Percentiles rank a stretch among this genome's conserved stretches.
Evolutionary conservation across 2,888 invertebrate species (phyloP).

Genomic region (Leucophenga maculata): DNA sequence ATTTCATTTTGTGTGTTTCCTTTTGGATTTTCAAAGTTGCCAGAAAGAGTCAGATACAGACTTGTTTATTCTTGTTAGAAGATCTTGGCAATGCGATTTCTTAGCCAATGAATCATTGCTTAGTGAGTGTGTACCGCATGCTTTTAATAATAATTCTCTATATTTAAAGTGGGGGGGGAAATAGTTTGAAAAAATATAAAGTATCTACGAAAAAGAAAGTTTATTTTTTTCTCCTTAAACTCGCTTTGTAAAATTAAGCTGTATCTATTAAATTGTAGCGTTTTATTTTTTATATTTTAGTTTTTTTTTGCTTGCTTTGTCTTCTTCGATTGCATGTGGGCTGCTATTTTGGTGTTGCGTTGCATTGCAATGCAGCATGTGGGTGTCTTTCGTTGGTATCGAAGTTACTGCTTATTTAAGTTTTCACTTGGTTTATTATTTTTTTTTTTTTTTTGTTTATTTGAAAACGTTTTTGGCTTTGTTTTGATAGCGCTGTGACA

Average conservation of each 20-base stretch:
- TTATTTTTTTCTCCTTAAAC: conserved; percentile 29
- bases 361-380: conserved; percentile 38
- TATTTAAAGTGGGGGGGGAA: conserved; percentile 33
- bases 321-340: conserved; percentile 42
- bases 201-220: conserved; percentile 19
- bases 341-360: conserved; percentile 8
- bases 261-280: conserved; percentile 39
- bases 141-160: conserved; percentile 34
- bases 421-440: conserved; percentile 36
- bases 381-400: conserved; percentile 46
- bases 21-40: conserved; percentile 40
- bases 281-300: conserved; percentile 38
- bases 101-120: not conserved
- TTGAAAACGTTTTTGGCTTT: not conserved
- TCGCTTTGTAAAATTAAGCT: conserved; percentile 48
- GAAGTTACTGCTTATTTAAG: conserved; percentile 35
- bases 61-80: conserved; percentile 50
- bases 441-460: too few relatives aligned
- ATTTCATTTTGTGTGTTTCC: conserved; percentile 67
- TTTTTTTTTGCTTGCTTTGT: conserved; percentile 38
- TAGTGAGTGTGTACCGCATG: conserved; percentile 13
- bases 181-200: conserved; percentile 6
- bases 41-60: not conserved
- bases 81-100: conserved; percentile 21
- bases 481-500: too few relatives aligned